Percentiles rank a stretch among this genome's conserved stretches.
Evolutionary conservation across 2,113 vertebrate genomes (phyloP).

Genomic region (Engystomops pustulosus): DNA sequence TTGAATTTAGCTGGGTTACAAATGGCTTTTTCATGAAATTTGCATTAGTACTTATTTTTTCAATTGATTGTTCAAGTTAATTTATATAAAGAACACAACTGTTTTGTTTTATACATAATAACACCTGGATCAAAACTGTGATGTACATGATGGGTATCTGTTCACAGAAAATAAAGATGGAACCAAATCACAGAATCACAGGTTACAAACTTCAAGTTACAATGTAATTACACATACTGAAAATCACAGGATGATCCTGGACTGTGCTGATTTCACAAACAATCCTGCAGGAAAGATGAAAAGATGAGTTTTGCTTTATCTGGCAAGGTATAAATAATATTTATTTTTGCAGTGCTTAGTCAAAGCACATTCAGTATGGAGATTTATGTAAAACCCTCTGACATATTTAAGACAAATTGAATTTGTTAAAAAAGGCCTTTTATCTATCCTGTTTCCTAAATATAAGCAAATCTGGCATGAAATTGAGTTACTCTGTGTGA

Average conservation of each 20-base stretch:
- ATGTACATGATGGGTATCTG: too few species aligned
- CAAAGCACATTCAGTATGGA: slow-evolving; percentile 12
- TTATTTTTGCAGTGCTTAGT: slow-evolving; percentile 19
- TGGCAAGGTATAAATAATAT: slow-evolving; percentile 21
- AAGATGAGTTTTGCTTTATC: slow-evolving; percentile 6
- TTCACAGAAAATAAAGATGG: too few species aligned
- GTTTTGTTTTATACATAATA: too few species aligned
- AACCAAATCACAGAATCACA: too few species aligned
- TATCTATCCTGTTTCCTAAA: slow-evolving; percentile 65
- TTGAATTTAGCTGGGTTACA: too few species aligned
- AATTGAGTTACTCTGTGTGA: slow-evolving; percentile 55
- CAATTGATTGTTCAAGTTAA: too few species aligned
- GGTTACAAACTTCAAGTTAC: too few species aligned
- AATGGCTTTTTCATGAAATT: too few species aligned
- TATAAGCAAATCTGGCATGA: slow-evolving; percentile 65
- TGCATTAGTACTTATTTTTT: too few species aligned
- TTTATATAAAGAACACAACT: too few species aligned
- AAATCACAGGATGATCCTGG: neutral
- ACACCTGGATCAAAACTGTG: too few species aligned
- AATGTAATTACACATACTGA: neutral
- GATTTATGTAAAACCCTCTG: slow-evolving; percentile 32
- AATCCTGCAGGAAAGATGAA: too few species aligned
- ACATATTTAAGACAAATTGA: slow-evolving; percentile 51
- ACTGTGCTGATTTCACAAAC: neutral
- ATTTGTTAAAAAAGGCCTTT: slow-evolving; percentile 60